Base-by-base conservation (phyloP, 2,888 invertebrate species). In the Athalia rosae region DNA sequence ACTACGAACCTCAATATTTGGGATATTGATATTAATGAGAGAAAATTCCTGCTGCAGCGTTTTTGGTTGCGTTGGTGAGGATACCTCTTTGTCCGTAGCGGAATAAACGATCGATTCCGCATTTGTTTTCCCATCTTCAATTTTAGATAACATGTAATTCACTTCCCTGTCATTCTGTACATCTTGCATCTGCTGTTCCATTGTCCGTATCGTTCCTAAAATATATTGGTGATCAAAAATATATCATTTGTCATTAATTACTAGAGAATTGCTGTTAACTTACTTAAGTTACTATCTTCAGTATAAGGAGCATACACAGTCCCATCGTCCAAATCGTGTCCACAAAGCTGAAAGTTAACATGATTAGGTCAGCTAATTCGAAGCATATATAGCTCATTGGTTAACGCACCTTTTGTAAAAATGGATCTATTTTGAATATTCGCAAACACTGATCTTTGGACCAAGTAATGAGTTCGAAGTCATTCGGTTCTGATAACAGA, bases 381-480 rank as follows among this genome's bases (percentile, higher is more conserved):
- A 58, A 77, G 59, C 43, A 77, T 63, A 74, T 59, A 73, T 4
- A 13, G 3, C 11, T 7, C 47, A 5, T 5, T 9, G 9, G 50
- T 5, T 0, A n/a, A 9, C 47, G 80, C 84, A 91, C 91, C 91
- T 96, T 96, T 83, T 97, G 93, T 80, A 98, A 91, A 79, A 95
- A 94, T 59, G 95, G 94, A 87, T 97, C 97, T 86, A 98, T 95
- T 85, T 95, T 94, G 96, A 98, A 98, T 41, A 98, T 94, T 76
- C 98, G 92, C 58, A 99, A 91, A 11, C 95, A 96, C 87, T 98
- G 97, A 91, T 99, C 98, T 87, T 97, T 94, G 0, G 97, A 97
- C 98, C 98, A 99, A 2, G 98, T 98, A 0, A 98, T 95, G 64
- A 99, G 91, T 88, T 98, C 97, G 86, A 94, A 95, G 86, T 95